A percentile compares a stretch with the other conserved stretches of the same genome.
Evolutionary conservation across 2,113 vertebrate species (phyloP).

Genomic region (Brachyhypopomus gauderio): DNA sequence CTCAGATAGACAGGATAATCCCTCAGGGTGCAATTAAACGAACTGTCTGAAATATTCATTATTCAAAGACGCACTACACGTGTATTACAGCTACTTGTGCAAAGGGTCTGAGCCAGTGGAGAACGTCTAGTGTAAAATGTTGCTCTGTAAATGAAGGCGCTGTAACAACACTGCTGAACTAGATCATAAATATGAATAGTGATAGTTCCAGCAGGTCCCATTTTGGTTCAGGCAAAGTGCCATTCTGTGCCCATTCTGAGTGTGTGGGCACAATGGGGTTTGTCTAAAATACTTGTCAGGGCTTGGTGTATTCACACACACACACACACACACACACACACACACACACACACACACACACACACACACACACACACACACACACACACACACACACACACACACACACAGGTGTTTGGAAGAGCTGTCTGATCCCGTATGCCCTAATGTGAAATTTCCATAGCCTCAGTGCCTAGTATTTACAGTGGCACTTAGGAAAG

Average conservation of each 20-base stretch:
- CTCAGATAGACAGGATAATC: background rate
- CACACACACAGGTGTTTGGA: background rate
- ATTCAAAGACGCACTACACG: too few species aligned
- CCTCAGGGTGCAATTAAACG: background rate
- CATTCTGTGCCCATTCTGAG: too few species aligned
- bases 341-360: conserved; percentile 3
- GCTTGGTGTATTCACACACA: background rate
- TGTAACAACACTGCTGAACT: too few species aligned
- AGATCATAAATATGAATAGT: background rate
- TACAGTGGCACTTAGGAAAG: conserved; percentile 13
- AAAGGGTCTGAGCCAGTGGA: too few species aligned
- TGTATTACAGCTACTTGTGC: too few species aligned
- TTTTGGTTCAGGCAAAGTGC: background rate
- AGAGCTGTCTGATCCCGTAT: conserved; percentile 31
- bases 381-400: conserved; percentile 28
- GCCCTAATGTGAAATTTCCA: conserved; percentile 55
- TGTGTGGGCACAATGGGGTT: too few species aligned
- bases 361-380: background rate
- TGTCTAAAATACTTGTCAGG: background rate
- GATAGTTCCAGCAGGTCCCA: background rate
- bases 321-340: conserved; percentile 23
- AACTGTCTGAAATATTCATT: background rate
- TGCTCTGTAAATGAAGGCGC: background rate
- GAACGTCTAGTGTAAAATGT: background rate
- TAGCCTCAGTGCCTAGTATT: conserved; percentile 57